These are phyloP conservation scores for Phacellophora camtschatica DNA, from an alignment of 30 jellyfish, hydroid and myxozoan genomes.

Conservation along the genomic window DNA sequence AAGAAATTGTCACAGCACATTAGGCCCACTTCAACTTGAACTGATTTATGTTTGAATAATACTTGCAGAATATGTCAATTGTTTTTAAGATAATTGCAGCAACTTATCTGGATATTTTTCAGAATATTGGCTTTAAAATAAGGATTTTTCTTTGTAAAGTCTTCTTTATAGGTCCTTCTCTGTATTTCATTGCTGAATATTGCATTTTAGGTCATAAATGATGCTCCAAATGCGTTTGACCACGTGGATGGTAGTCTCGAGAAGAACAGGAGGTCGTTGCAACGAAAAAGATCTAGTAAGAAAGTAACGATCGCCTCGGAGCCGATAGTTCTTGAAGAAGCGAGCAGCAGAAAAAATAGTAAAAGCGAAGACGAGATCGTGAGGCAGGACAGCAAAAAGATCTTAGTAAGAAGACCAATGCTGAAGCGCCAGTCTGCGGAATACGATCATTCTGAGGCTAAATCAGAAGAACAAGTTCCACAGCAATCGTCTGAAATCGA, in stretches of 20 bases:
- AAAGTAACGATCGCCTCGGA: slow-evolving; percentile 39
- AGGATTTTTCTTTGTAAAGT: too few relatives aligned
- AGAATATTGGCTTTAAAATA: too few relatives aligned
- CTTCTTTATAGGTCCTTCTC: too few relatives aligned
- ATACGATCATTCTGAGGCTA: background rate
- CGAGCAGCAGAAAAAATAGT: background rate
- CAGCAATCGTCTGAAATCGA: background rate
- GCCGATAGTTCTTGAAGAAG: slow-evolving; percentile 34
- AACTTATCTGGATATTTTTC: too few relatives aligned
- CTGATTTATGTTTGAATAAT: too few relatives aligned
- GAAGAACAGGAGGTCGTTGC: background rate
- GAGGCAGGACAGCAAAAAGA: background rate
- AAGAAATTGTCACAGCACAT: too few relatives aligned
- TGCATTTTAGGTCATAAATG: too few relatives aligned
- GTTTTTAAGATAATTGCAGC: too few relatives aligned
- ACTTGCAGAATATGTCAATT: too few relatives aligned
- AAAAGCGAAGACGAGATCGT: background rate
- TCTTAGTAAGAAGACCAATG: slow-evolving; percentile 40
- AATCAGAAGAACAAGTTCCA: background rate
- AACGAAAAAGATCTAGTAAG: slow-evolving; percentile 35
- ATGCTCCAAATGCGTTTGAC: background rate
- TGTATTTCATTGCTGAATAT: too few relatives aligned
- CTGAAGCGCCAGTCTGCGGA: slow-evolving; percentile 57
- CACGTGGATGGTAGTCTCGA: slow-evolving; percentile 17
- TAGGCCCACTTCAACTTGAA: too few relatives aligned